Conservation (phyloP, 2,113 vertebrate genomes). For the Copsychus sechellarum region DNA sequence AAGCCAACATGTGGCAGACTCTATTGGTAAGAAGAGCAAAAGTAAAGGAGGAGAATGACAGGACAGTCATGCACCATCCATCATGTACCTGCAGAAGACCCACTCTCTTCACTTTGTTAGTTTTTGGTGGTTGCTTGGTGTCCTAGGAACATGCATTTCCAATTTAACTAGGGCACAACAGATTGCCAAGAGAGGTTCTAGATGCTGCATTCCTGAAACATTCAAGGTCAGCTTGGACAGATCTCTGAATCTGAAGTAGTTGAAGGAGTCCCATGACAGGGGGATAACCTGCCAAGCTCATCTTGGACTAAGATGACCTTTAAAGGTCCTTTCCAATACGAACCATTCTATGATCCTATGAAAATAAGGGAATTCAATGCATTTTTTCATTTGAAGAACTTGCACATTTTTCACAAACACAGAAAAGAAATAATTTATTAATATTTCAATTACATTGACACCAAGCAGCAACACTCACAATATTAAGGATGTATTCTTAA, state of each 20-base stretch:
- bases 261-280: neutral
- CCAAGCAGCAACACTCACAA: neutral
- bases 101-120: neutral
- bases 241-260: neutral
- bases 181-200: neutral
- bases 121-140: neutral
- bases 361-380: neutral
- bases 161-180: neutral
- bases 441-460: neutral
- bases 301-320: neutral
- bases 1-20: neutral
- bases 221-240: neutral
- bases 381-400: constrained; percentile 13
- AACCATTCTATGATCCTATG: neutral
- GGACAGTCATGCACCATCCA: neutral
- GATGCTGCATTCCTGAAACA: neutral
- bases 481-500: neutral
- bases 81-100: neutral
- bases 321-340: neutral
- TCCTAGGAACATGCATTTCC: neutral
- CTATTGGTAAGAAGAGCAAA: neutral
- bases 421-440: neutral
- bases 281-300: neutral
- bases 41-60: neutral
- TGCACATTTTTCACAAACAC: neutral